Conservation (phyloP, 2,113 vertebrate genomes). For the Chroicocephalus ridibundus region DNA sequence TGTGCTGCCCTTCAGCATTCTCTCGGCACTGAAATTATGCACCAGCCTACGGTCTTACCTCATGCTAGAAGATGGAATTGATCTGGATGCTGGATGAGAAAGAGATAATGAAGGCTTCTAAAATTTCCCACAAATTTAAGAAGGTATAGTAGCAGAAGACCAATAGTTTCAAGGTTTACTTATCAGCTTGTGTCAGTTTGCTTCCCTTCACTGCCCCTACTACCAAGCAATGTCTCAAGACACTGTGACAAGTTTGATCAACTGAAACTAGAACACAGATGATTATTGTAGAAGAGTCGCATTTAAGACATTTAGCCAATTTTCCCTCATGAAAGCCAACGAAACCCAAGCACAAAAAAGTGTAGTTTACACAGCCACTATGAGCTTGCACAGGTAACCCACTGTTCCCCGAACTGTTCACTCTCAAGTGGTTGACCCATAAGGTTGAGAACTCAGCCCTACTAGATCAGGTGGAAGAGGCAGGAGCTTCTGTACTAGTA, state of each 20-base stretch:
- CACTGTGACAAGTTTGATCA: neutral
- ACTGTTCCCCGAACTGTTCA: neutral
- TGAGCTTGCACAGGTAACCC: neutral
- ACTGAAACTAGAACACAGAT: neutral
- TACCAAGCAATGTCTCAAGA: neutral
- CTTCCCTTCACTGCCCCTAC: neutral
- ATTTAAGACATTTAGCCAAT: neutral
- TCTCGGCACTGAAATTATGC: neutral
- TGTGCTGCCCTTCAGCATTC: neutral
- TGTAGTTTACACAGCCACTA: neutral
- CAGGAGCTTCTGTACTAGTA: accelerated
- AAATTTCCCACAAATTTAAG: neutral
- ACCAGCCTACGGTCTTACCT: neutral
- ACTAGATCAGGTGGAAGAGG: neutral
- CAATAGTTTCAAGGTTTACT: neutral
- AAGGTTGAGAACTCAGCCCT: neutral
- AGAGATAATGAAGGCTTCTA: neutral
- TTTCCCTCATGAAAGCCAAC: neutral
- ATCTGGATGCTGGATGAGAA: neutral
- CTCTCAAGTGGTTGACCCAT: neutral
- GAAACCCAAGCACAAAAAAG: neutral
- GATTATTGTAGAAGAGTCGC: neutral
- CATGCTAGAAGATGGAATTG: neutral
- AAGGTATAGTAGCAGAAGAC: neutral
- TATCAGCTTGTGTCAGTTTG: neutral